A percentile compares a stretch with the other conserved stretches of the same genome.
These are phyloP conservation scores for Ploceus nigricollis DNA, from an alignment of 2,113 vertebrate genomes.

Conservation along the genomic window DNA sequence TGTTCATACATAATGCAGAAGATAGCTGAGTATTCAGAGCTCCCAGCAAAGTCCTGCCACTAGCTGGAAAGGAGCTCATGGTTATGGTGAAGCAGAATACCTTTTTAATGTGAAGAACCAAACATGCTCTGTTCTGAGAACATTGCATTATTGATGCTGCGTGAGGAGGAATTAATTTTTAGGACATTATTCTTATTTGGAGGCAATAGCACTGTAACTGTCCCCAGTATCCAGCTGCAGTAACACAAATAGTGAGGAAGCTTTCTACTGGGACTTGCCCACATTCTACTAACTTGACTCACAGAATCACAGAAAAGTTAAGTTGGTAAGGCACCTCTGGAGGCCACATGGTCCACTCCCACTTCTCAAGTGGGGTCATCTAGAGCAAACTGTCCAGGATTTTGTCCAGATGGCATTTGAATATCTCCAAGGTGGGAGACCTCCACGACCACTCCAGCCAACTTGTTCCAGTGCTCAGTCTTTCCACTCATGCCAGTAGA, in stretches of 20 bases:
- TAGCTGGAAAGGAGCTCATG: neutral
- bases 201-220: neutral
- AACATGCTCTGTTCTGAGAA: neutral
- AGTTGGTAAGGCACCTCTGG: neutral
- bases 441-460: neutral
- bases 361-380: neutral
- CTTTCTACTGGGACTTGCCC: neutral
- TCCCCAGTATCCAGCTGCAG: neutral
- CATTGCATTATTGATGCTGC: neutral
- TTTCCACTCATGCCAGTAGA: neutral
- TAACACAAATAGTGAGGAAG: neutral
- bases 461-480: neutral
- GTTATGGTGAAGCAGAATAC: neutral
- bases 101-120: neutral
- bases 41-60: neutral
- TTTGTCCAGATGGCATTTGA: neutral
- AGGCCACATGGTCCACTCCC: fast-evolving
- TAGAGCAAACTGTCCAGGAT: neutral
- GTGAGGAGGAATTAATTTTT: neutral
- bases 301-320: neutral
- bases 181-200: neutral
- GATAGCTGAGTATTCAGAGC: neutral
- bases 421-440: neutral
- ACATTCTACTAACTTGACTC: fast-evolving
- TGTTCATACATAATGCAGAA: neutral